A percentile compares a stretch with the other conserved stretches of the same genome.
Conservation (phyloP, 2,888 invertebrate genomes). For the Leptopilina myrica region DNA sequence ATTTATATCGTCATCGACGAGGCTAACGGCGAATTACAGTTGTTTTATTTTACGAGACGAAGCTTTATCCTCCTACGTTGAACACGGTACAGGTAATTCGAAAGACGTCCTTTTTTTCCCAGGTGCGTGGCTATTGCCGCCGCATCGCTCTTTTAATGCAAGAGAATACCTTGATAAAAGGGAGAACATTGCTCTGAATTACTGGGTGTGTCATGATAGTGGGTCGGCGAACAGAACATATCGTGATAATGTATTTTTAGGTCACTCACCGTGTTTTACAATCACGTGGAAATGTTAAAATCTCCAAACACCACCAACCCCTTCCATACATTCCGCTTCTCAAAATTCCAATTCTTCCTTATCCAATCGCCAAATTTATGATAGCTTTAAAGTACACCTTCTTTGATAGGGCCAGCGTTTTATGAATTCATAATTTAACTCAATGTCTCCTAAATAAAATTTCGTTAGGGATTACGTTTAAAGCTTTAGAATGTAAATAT, state of each 20-base stretch:
- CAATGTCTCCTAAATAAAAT: constrained; percentile 13
- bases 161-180: constrained; percentile 43
- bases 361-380: constrained; percentile 35
- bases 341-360: constrained; percentile 22
- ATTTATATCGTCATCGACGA: constrained; percentile 41
- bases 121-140: constrained; percentile 38
- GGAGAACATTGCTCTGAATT: constrained; percentile 44
- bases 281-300: too few species aligned
- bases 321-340: constrained; percentile 18
- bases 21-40: constrained; percentile 45
- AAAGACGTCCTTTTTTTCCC: constrained; percentile 30
- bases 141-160: constrained; percentile 28
- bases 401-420: constrained; percentile 25
- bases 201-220: constrained; percentile 43
- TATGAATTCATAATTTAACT: constrained; percentile 13
- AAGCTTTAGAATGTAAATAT: not conserved
- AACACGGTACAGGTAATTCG: constrained; percentile 37
- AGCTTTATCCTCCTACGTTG: constrained; percentile 44
- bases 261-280: constrained; percentile 29
- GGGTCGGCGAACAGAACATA: constrained; percentile 31
- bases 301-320: constrained; percentile 15
- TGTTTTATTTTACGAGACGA: constrained; percentile 46
- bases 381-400: constrained; percentile 21
- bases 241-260: constrained; percentile 42
- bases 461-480: not conserved